A percentile compares a stretch with the other conserved stretches of the same genome.
Conservation (phyloP, 1,140 invertebrate genomes). For the Anoplophora glabripennis region DNA sequence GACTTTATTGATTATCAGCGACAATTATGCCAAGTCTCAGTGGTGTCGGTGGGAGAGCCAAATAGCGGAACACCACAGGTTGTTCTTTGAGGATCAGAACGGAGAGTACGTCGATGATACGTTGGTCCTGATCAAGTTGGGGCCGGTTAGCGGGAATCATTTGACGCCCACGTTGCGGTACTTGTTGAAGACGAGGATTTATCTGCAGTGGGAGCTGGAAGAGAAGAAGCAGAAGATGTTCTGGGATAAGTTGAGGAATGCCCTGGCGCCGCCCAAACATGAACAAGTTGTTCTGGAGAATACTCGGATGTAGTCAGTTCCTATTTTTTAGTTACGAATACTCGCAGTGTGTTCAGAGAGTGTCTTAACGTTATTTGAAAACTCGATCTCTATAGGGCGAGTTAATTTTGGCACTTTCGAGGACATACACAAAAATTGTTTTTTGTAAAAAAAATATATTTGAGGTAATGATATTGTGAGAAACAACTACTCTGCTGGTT, state of each 20-base stretch:
- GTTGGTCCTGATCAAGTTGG: constrained; percentile 59
- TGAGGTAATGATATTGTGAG: too few relatives aligned
- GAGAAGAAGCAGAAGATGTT: constrained; percentile 52
- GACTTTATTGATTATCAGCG: constrained; percentile 62
- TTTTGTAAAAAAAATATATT: too few relatives aligned
- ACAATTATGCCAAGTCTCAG: constrained; percentile 62
- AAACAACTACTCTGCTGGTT: too few relatives aligned
- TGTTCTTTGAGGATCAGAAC: constrained; percentile 50
- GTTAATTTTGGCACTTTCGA: too few relatives aligned
- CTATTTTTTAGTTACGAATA: too few relatives aligned
- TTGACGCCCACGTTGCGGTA: constrained; percentile 58
- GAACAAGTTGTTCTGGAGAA: not conserved
- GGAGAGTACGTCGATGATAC: constrained; percentile 53
- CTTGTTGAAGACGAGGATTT: constrained; percentile 61
- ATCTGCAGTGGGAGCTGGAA: constrained; percentile 56
- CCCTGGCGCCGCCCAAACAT: constrained; percentile 31
- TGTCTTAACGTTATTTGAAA: too few relatives aligned
- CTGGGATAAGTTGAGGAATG: constrained; percentile 51
- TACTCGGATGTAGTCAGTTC: too few relatives aligned
- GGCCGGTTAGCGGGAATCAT: constrained; percentile 52
- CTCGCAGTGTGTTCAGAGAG: too few relatives aligned
- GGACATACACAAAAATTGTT: too few relatives aligned
- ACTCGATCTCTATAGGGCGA: too few relatives aligned
- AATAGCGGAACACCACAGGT: constrained; percentile 56
- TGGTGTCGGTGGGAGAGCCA: constrained; percentile 68